Evolutionary conservation across 2,888 invertebrate species (phyloP).

Genomic region (Diarsia dahlii): DNA sequence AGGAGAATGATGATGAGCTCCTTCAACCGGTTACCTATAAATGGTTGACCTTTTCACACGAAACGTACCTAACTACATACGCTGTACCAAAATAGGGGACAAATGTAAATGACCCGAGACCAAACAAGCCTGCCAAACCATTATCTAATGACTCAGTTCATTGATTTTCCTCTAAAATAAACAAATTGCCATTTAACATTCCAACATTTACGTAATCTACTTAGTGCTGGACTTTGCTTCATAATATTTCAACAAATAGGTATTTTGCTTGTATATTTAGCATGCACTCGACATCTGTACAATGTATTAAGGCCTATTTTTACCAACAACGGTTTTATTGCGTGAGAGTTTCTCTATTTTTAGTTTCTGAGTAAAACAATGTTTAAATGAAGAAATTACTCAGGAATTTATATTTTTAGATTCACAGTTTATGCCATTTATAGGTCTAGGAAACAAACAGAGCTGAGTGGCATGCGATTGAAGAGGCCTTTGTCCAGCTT

Average conservation of each 20-base stretch:
- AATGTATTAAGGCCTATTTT: conserved; percentile 32
- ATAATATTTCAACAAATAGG: conserved; percentile 27
- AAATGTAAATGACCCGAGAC: conserved; percentile 5
- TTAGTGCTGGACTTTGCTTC: conserved; percentile 20
- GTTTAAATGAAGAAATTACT: neutral
- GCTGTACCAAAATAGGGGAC: conserved; percentile 5
- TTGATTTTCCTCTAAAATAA: conserved; percentile 21
- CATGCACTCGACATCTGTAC: conserved; percentile 26
- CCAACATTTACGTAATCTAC: conserved; percentile 20
- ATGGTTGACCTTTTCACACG: neutral
- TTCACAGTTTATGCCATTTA: neutral
- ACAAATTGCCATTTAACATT: conserved; percentile 40
- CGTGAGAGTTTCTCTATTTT: conserved; percentile 11
- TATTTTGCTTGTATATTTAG: conserved; percentile 37
- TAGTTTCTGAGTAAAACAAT: conserved; percentile 1
- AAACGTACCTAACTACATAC: neutral
- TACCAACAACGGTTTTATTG: conserved; percentile 20
- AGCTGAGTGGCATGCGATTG: no score
- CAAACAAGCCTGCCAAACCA: conserved; percentile 18
- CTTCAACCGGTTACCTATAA: neutral
- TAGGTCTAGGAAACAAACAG: no score
- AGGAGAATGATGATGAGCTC: no score
- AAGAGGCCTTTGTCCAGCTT: no score
- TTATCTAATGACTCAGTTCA: conserved; percentile 45
- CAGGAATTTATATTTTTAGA: neutral